Evolutionary conservation across 2,113 vertebrate species (phyloP).

Genomic region (Caranx melampygus): DNA sequence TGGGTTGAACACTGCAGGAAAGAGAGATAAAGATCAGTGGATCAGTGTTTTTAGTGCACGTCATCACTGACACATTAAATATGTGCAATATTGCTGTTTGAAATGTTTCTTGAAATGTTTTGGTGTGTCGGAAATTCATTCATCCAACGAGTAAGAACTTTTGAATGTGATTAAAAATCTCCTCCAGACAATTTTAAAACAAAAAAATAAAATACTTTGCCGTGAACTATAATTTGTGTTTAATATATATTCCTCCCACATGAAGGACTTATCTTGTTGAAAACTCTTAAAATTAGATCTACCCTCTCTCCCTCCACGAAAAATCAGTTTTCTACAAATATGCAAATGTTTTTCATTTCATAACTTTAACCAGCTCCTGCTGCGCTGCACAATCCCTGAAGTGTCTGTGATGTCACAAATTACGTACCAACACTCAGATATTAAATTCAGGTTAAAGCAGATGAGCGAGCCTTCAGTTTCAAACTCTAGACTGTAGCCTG

Average conservation of each 20-base stretch:
- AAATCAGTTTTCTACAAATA: background rate
- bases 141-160: background rate
- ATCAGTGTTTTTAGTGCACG: background rate
- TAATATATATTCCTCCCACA: no score
- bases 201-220: no score
- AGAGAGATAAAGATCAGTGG: background rate
- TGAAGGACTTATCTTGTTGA: no score
- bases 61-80: background rate
- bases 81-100: background rate
- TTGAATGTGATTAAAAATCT: background rate
- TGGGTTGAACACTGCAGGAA: constrained; percentile 76
- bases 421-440: no score
- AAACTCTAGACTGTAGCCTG: no score
- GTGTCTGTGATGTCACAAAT: no score
- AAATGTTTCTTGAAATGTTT: background rate
- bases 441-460: no score
- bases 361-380: background rate
- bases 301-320: background rate
- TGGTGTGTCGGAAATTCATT: background rate
- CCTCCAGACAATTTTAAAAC: background rate
- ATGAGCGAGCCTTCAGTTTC: no score
- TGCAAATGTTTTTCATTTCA: background rate
- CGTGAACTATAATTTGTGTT: no score
- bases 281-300: background rate
- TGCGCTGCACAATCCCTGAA: background rate